Percentiles rank a stretch among this genome's conserved stretches.
These are phyloP conservation scores for Drosophila watanabei DNA, from an alignment of 1,140 invertebrate genomes.

Conservation along the genomic window DNA sequence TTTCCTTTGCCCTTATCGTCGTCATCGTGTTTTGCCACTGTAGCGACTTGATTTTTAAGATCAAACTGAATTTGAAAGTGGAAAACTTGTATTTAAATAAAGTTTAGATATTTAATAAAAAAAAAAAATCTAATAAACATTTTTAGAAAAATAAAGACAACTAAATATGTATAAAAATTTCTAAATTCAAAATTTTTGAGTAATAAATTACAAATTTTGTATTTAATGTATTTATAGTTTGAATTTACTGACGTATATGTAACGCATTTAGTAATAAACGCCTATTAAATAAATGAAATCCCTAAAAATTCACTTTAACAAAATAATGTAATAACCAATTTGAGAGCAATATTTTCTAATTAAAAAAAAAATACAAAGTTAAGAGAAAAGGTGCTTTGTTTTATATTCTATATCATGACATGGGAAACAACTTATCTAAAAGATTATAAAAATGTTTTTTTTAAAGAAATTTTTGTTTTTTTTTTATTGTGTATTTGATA, in stretches of 20 bases:
- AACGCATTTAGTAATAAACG: neutral
- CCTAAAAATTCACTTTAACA: neutral
- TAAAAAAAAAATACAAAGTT: no score
- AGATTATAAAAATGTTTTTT: no score
- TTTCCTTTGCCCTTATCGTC: constrained; percentile 17
- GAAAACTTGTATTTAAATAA: neutral
- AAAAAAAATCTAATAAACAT: no score
- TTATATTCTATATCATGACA: no score
- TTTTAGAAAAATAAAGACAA: no score
- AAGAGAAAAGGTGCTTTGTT: no score
- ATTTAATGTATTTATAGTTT: neutral
- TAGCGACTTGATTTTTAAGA: constrained; percentile 7
- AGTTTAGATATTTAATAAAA: no score
- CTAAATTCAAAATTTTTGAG: neutral
- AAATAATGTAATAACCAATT: no score
- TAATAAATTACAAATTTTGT: neutral
- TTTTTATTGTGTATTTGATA: no score
- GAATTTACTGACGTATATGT: neutral
- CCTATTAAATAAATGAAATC: neutral
- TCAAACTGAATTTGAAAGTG: neutral
- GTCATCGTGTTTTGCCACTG: constrained; percentile 16
- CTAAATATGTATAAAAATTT: neutral
- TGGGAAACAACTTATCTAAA: no score
- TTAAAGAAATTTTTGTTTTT: no score
- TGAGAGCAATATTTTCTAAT: no score